Base-by-base conservation (phyloP, 2,797 vertebrate genomes). In the Enteromius radiatus region DNA sequence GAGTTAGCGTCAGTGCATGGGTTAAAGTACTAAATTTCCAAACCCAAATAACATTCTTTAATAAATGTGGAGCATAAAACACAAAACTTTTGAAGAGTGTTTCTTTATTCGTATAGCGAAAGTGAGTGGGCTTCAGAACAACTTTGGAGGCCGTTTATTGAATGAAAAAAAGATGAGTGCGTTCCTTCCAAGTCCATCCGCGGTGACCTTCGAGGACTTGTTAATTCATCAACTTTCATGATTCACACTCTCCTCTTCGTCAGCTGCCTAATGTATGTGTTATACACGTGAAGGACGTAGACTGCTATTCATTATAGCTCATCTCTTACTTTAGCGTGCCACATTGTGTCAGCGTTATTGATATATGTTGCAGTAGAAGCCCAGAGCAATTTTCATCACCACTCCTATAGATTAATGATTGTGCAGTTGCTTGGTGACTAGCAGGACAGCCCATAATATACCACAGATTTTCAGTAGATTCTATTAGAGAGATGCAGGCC, bases 301-400 rank as follows among this genome's bases (percentile, higher is more conserved):
- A 26, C 26, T 76, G 9, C 36, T 67, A 69, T 76, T 76, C 47
- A 82, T 76, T 56, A 76, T 31, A 43, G 56, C 79, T 49, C 45
- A 71, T 64, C 56, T 74, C 68, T 74, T 81, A 31, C 26, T 76
- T 56, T 54, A 76, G 71, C 61, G 28, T 43, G 71, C 6, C 61
- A 82, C 33, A 68, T 76, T 76, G 63, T 76, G 73, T 82, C 81
- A 82, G 73, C 45, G 28, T 68, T 61, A 45, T 76, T 76, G 63
- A 83, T 70, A 70, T 68, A 77, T 77, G 64, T 77, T 69, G 38
- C 47, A 65, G 15, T 54, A 67, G 71, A 82, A 83, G 74, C 52
- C 19, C 64, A 26, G 49, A 59, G 49, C 41, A 45, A 45, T 69
- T 69, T 77, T 69, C 38, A 52, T 59, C 49, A 70, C 26, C 38